Evolutionary conservation across 2,113 vertebrate genomes (phyloP).

Genomic region (Tachycineta bicolor): DNA sequence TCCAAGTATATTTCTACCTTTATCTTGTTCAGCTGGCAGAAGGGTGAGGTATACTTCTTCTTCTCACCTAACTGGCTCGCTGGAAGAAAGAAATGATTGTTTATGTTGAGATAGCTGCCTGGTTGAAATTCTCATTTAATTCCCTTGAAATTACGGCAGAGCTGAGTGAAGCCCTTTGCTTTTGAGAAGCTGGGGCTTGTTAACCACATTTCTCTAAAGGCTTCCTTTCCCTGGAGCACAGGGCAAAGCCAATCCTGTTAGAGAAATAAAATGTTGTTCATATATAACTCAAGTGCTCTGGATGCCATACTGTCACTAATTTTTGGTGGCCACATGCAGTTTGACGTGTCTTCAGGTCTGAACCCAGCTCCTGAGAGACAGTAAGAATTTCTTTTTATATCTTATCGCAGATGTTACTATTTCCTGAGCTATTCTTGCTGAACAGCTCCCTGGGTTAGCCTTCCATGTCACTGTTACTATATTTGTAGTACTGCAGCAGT

Average conservation of each 20-base stretch:
- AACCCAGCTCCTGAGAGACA: background rate
- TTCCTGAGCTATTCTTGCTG: constrained; percentile 7
- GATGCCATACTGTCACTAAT: background rate
- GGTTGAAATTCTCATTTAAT: background rate
- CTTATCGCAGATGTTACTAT: constrained; percentile 15
- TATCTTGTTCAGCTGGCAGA: background rate
- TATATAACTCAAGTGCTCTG: background rate
- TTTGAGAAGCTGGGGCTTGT: background rate
- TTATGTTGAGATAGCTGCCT: background rate
- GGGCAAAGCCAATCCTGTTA: background rate
- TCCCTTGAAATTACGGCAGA: background rate
- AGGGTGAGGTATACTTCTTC: background rate
- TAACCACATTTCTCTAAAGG: background rate
- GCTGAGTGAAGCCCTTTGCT: background rate
- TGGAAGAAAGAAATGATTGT: background rate
- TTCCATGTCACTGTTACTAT: background rate
- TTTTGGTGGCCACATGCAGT: background rate
- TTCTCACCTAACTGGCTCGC: background rate
- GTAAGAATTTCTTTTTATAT: background rate
- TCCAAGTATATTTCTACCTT: background rate
- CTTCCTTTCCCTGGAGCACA: background rate
- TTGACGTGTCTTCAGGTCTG: background rate
- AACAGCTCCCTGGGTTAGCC: background rate
- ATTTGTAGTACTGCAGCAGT: background rate
- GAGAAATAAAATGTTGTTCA: background rate